phyloP scores from a whole-genome alignment of 2,113 vertebrate species.

The Cephalopterus ornatus region DNA sequence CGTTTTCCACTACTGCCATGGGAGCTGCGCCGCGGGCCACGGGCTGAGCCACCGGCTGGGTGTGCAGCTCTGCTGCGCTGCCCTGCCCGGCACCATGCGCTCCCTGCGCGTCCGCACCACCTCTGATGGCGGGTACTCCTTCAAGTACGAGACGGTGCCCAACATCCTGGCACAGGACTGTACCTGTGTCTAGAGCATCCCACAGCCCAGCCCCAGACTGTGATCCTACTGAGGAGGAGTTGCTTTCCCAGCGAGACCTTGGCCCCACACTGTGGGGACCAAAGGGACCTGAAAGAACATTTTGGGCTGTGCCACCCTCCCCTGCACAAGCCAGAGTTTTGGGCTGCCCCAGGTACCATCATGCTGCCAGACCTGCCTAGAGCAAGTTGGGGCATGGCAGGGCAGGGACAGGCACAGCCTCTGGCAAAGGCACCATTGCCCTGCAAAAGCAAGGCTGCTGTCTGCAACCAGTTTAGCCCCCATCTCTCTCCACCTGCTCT shows the following conservation, averaged over 20 bases:
- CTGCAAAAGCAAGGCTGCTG: neutral
- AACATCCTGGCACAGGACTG: conserved; percentile 91
- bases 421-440: neutral
- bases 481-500: neutral
- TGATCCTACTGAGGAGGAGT: neutral
- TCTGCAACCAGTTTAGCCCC: neutral
- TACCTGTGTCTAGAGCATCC: conserved; percentile 77
- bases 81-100: conserved; percentile 85
- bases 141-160: conserved; percentile 88
- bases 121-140: conserved; percentile 88
- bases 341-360: neutral
- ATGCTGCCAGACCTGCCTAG: neutral
- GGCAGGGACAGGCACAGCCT: neutral
- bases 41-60: conserved; percentile 73
- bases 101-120: conserved; percentile 87
- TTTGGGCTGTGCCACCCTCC: neutral
- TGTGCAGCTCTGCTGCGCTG: conserved; percentile 85
- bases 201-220: accelerated
- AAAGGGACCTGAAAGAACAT: neutral
- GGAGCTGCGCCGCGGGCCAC: conserved; percentile 76
- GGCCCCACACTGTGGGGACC: accelerated
- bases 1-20: conserved; percentile 89
- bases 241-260: neutral
- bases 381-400: accelerated
- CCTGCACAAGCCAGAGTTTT: neutral